phyloP scores from a whole-genome alignment of 2,888 invertebrate species.

The Drosophila gaucha region DNA sequence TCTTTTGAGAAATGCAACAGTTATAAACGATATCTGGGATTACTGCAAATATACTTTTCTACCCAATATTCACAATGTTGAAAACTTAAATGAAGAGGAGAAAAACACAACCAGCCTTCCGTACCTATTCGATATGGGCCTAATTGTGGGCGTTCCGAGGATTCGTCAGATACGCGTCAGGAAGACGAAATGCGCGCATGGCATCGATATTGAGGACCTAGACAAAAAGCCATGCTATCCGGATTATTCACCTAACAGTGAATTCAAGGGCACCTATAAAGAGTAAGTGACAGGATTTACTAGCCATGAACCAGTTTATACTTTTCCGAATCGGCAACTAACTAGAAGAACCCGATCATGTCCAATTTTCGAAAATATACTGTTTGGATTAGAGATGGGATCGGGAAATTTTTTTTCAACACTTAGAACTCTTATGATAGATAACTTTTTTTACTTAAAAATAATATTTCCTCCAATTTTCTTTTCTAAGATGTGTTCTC shows the following conservation, averaged over 20 bases:
- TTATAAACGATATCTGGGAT: neutral
- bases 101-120: fast-evolving
- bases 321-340: too few relatives aligned
- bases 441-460: too few relatives aligned
- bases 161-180: conserved; percentile 34
- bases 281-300: conserved; percentile 8
- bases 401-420: too few relatives aligned
- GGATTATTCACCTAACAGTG: neutral
- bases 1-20: neutral
- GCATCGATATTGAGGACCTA: neutral
- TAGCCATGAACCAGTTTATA: too few relatives aligned
- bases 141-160: conserved; percentile 26
- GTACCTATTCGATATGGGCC: neutral
- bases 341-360: too few relatives aligned
- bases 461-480: too few relatives aligned
- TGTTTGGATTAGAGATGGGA: too few relatives aligned
- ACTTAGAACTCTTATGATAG: too few relatives aligned
- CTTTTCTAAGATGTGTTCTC: too few relatives aligned
- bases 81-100: fast-evolving
- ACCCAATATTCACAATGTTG: neutral
- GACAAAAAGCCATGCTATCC: neutral
- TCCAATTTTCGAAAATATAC: too few relatives aligned
- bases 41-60: neutral
- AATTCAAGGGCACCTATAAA: neutral
- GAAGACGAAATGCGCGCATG: neutral